Evolutionary conservation across 2,797 vertebrate species (phyloP).

Genomic region (Sebastes melanostomus): DNA sequence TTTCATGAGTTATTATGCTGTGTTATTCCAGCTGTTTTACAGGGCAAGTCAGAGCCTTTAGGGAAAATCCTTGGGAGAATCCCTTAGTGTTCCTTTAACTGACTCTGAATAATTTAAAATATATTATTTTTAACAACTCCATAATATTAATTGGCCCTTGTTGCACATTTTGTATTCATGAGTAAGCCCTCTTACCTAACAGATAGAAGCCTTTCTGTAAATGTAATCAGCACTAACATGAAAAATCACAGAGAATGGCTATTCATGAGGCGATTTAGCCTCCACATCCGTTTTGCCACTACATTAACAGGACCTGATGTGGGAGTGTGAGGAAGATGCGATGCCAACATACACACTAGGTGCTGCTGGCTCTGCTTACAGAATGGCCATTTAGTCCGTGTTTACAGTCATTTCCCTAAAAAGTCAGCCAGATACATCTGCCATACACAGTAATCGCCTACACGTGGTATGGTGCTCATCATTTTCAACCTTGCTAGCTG

Average conservation of each 20-base stretch:
- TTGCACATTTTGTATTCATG: slow-evolving; percentile 56
- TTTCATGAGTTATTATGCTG: slow-evolving; percentile 44
- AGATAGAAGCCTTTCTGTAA: slow-evolving; percentile 41
- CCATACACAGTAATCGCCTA: not conserved
- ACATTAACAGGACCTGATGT: slow-evolving; percentile 55
- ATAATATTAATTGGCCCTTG: slow-evolving; percentile 63
- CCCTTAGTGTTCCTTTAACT: slow-evolving; percentile 57
- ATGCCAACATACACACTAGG: slow-evolving; percentile 44
- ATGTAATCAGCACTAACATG: slow-evolving; percentile 52
- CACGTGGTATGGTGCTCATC: slow-evolving; percentile 2
- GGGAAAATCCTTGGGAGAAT: slow-evolving; percentile 60
- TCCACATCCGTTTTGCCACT: slow-evolving; percentile 42
- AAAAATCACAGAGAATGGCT: slow-evolving; percentile 51
- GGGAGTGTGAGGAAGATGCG: slow-evolving; percentile 45
- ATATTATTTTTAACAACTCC: slow-evolving; percentile 65
- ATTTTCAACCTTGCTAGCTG: slow-evolving; percentile 6
- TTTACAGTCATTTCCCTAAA: slow-evolving; percentile 45
- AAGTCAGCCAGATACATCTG: slow-evolving; percentile 37
- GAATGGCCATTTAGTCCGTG: slow-evolving; percentile 36
- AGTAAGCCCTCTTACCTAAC: slow-evolving; percentile 42
- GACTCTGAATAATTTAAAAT: slow-evolving; percentile 68
- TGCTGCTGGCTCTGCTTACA: slow-evolving; percentile 47
- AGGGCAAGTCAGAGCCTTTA: slow-evolving; percentile 30
- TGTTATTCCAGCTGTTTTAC: slow-evolving; percentile 41
- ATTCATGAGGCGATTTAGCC: slow-evolving; percentile 45